These are phyloP conservation scores for Cardiocondyla obscurior DNA, from an alignment of 1,140 invertebrate genomes.

Conservation along the genomic window DNA sequence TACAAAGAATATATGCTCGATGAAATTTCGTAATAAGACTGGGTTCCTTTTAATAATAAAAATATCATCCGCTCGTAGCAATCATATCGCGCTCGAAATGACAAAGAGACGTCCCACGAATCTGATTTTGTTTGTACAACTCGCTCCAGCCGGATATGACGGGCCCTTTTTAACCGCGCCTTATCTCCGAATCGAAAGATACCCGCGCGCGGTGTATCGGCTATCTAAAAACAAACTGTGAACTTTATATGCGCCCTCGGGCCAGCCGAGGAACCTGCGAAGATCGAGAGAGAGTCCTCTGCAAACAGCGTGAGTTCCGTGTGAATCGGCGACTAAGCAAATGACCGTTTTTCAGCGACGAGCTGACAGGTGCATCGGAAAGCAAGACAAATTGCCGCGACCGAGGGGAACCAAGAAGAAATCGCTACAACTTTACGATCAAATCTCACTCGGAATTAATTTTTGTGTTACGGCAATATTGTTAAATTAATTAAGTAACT, in stretches of 20 bases:
- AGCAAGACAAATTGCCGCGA: not conserved
- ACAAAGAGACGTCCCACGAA: constrained; percentile 39
- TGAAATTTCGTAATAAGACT: no score
- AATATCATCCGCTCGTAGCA: not conserved
- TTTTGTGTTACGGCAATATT: not conserved
- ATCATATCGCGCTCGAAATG: not conserved
- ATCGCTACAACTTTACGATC: constrained; percentile 7
- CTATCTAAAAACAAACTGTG: constrained; percentile 69
- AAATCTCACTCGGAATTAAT: constrained; percentile 50
- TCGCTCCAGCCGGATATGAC: constrained; percentile 58
- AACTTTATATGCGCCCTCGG: constrained; percentile 14
- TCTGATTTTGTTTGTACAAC: constrained; percentile 70
- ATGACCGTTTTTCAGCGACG: constrained; percentile 60
- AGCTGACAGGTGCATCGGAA: constrained; percentile 63
- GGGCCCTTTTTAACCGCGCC: constrained; percentile 55
- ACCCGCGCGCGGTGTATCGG: constrained; percentile 56
- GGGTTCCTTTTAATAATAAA: no score
- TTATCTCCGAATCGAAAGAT: constrained; percentile 73
- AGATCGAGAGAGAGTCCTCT: constrained; percentile 62
- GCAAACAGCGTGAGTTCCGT: constrained; percentile 56
- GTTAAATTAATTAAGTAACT: not conserved
- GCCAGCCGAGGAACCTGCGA: constrained; percentile 50
- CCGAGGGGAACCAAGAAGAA: not conserved
- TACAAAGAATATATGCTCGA: not conserved
- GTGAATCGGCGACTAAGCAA: constrained; percentile 63